Conservation (phyloP, 2,888 invertebrate species). For the Limnephilus lunatus region DNA sequence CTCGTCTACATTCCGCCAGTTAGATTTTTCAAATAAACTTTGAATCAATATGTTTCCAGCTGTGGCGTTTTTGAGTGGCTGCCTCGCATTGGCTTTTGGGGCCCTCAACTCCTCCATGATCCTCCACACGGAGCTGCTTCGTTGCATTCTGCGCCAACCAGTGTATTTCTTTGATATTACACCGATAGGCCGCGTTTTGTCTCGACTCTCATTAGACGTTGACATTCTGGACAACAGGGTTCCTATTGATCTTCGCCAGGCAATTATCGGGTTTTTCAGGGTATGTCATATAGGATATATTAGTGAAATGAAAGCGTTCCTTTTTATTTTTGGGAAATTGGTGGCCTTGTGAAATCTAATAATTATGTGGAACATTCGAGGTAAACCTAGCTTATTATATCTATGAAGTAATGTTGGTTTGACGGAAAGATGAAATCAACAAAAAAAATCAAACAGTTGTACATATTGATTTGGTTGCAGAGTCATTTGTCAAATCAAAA, state of each 20-base stretch:
- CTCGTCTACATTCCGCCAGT: neutral
- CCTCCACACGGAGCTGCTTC: slow-evolving; percentile 75
- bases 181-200: slow-evolving; percentile 80
- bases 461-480: neutral
- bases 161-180: slow-evolving; percentile 80
- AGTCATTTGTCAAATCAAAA: neutral
- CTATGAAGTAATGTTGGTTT: neutral
- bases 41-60: slow-evolving; percentile 68
- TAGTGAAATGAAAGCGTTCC: neutral
- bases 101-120: slow-evolving; percentile 73
- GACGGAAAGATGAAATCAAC: neutral
- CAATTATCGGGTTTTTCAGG: slow-evolving; percentile 54
- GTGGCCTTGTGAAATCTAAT: neutral
- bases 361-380: neutral
- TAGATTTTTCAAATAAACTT: slow-evolving; percentile 34
- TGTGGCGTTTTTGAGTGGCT: slow-evolving; percentile 68
- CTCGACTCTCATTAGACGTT: slow-evolving; percentile 79
- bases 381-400: neutral
- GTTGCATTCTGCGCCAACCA: slow-evolving; percentile 76
- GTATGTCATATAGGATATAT: slow-evolving; percentile 52
- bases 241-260: slow-evolving; percentile 69
- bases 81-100: slow-evolving; percentile 73
- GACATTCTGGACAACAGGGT: slow-evolving; percentile 77
- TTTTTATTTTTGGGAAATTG: neutral
- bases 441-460: neutral